Base-by-base conservation (phyloP, 2,797 vertebrate genomes). In the Nannoperca obscura region DNA sequence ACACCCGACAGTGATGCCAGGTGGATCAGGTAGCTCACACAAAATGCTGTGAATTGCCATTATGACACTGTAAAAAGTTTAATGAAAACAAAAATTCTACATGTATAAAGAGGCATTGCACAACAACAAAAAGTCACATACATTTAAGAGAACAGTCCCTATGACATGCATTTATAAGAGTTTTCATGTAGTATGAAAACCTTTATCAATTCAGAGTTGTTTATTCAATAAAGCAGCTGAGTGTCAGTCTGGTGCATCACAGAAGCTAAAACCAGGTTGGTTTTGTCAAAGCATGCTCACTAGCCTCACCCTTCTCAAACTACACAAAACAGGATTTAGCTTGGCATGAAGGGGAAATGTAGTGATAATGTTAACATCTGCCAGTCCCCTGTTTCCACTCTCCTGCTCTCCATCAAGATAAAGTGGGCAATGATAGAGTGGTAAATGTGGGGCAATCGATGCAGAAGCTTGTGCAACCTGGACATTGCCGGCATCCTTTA, bases 401-500 rank as follows among this genome's bases (percentile, higher is more conserved):
- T 88, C 70, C 5, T 10, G 57, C 44, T 91, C 75, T 34, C 63
- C 58, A 1, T 93, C 88, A 27, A 90, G 49, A 81, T 95, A 96
- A 34, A 98, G 86, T 0, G 96, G 97, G 61, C 97, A 97, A 59
- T 78, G 84, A 74, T 96, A 97, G 20, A 92, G 15, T 0, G 84
- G 80, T 14, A 87, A 58, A 40, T 87, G 71, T 44, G 81, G 13
- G 0, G 36, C 20, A 9, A n/a, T 5, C 24, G 30, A 58, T 1
- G 34, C 6, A 44, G 76, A n/a, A 9, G 30, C 59, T 14, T 68
- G 44, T 58, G 36, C 13, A 14, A 32, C 64, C 3, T 32, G 58
- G 11, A 19, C 44, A 1, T 40, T n/a, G 7, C 40, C 34, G 1
- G 30, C 3, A 30, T 83, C 72, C 15, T n/a, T 74, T 60, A 78